These are phyloP conservation scores for Telmatherina bonti DNA, from an alignment of 2,797 vertebrate species.

Conservation along the genomic window DNA sequence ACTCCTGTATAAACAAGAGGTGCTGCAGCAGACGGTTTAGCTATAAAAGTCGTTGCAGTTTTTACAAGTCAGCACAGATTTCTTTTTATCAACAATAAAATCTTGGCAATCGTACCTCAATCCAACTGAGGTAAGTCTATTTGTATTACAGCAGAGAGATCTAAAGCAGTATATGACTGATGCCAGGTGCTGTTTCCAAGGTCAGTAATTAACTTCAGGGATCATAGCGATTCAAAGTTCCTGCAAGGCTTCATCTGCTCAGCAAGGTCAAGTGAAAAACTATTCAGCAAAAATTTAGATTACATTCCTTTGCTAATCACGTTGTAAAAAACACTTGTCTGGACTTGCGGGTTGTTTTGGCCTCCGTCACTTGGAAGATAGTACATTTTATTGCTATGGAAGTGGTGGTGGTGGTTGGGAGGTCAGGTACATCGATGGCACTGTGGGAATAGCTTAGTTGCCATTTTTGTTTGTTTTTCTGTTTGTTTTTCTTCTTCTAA, in stretches of 20 bases:
- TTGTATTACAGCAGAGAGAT: neutral
- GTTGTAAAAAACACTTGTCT: neutral
- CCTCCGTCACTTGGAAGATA: too few relatives aligned
- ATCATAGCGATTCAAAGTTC: neutral
- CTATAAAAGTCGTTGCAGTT: neutral
- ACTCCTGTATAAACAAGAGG: neutral
- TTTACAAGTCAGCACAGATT: neutral
- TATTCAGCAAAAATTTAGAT: neutral
- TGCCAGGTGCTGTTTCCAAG: neutral
- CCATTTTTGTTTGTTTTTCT: neutral
- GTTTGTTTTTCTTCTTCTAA: constrained; percentile 31
- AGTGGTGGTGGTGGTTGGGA: neutral
- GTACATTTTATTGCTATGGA: neutral
- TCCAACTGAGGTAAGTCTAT: neutral
- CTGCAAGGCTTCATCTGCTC: neutral
- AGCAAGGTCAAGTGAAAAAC: neutral
- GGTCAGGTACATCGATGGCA: constrained; percentile 1
- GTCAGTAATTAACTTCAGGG: neutral
- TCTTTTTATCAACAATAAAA: neutral
- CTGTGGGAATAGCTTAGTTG: constrained; percentile 16
- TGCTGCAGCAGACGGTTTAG: neutral
- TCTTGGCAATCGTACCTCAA: neutral
- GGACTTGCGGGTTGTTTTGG: too few relatives aligned
- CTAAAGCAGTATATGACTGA: neutral
- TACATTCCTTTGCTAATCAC: neutral